Evolutionary conservation across 2,888 invertebrate genomes (phyloP).

Genomic region (Trachelus stipa): DNA sequence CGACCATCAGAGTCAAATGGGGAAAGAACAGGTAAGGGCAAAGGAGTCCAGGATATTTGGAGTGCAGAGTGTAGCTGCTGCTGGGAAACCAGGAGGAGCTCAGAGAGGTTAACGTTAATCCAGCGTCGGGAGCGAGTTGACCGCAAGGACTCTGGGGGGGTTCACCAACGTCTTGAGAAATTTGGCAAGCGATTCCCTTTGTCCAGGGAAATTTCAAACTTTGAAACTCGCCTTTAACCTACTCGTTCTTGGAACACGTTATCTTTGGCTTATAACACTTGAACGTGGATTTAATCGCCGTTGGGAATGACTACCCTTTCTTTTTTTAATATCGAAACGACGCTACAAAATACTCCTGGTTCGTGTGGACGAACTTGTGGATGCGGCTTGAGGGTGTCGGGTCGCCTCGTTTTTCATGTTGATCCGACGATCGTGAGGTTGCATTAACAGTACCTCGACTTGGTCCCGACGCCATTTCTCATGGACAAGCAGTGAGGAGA

Average conservation of each 20-base stretch:
- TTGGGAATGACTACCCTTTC: not conserved
- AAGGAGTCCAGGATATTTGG: conserved; percentile 2
- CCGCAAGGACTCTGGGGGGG: not conserved
- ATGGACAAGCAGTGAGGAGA: conserved; percentile 27
- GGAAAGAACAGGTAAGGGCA: conserved; percentile 8
- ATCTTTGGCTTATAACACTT: not conserved
- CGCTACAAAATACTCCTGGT: not conserved
- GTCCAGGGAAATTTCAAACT: not conserved
- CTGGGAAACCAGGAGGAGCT: conserved; percentile 1
- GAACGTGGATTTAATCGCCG: not conserved
- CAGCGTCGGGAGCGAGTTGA: conserved; percentile 25
- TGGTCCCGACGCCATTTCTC: conserved; percentile 30
- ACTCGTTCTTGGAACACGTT: not conserved
- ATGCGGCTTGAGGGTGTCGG: conserved; percentile 8
- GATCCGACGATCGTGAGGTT: conserved; percentile 50
- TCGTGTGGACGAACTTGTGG: not conserved
- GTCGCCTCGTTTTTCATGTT: conserved; percentile 38
- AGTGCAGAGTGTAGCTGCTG: not conserved
- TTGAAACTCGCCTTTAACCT: not conserved
- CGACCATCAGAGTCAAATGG: conserved; percentile 14
- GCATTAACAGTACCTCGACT: conserved; percentile 46
- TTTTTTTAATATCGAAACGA: not conserved
- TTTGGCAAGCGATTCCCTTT: not conserved
- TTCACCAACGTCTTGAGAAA: not conserved
- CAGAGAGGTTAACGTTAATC: conserved; percentile 48